Percentiles rank a stretch among this genome's conserved stretches.
Evolutionary conservation across 2,888 invertebrate genomes (phyloP).

Genomic region (Notodonta dromedarius): DNA sequence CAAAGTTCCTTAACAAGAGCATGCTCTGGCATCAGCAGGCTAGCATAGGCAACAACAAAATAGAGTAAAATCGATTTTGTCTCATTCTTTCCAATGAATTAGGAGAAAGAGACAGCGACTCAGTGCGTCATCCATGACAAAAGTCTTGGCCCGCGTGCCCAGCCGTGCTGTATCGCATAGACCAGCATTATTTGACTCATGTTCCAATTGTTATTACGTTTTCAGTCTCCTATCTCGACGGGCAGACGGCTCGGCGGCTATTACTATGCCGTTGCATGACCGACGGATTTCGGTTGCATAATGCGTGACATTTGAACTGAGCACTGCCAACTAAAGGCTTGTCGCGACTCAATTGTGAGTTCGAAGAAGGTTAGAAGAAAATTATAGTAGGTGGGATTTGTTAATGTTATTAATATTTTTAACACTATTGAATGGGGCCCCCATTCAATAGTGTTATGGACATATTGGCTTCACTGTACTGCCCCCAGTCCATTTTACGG

Average conservation of each 20-base stretch:
- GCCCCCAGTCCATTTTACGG: no score
- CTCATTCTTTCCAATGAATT: no score
- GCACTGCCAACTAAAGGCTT: neutral
- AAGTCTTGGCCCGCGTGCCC: no score
- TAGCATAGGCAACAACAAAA: no score
- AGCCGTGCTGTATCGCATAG: neutral
- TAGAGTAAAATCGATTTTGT: no score
- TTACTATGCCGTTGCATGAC: neutral
- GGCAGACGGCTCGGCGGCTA: constrained; percentile 6
- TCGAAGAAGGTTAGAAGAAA: neutral
- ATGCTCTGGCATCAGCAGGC: neutral
- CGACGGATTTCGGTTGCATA: neutral
- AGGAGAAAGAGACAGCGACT: no score
- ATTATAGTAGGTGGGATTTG: no score
- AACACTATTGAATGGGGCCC: no score
- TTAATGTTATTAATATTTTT: no score
- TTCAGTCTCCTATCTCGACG: neutral
- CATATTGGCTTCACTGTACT: no score
- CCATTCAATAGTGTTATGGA: no score
- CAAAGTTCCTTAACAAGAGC: neutral
- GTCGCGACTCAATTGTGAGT: neutral
- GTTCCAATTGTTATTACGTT: neutral
- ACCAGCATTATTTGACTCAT: neutral
- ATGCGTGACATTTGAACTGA: constrained; percentile 4
- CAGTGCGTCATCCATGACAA: no score